Evolutionary conservation across 2,113 vertebrate genomes (phyloP).

Genomic region (Channa argus): DNA sequence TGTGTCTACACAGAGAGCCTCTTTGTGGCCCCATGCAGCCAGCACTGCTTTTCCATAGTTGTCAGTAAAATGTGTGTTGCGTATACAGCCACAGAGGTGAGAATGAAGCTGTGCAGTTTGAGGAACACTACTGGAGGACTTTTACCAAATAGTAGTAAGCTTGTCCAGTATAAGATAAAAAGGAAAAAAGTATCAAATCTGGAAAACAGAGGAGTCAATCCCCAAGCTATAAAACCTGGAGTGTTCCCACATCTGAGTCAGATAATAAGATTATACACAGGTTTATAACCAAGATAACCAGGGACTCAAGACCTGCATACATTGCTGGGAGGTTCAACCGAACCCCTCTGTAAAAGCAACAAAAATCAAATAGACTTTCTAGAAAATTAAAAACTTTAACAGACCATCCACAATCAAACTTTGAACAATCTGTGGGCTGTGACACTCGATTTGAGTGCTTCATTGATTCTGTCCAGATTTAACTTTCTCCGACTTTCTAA

Average conservation of each 20-base stretch:
- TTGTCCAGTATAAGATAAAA: not conserved
- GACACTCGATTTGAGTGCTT: too few relatives aligned
- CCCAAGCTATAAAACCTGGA: conserved; percentile 1
- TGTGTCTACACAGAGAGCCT: conserved; percentile 63
- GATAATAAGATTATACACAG: conserved; percentile 12
- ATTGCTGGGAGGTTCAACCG: too few relatives aligned
- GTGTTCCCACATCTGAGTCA: not conserved
- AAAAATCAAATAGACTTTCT: too few relatives aligned
- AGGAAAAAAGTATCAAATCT: too few relatives aligned
- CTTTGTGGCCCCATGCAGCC: conserved; percentile 59
- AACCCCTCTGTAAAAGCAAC: too few relatives aligned
- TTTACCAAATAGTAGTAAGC: conserved; percentile 13
- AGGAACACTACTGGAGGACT: conserved; percentile 8
- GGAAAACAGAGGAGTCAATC: not conserved
- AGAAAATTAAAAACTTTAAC: too few relatives aligned
- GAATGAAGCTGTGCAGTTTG: conserved; percentile 21
- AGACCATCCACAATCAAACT: too few relatives aligned
- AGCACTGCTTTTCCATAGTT: conserved; percentile 68
- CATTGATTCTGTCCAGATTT: too few relatives aligned
- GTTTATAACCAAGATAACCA: conserved; percentile 9
- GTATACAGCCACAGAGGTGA: conserved; percentile 45
- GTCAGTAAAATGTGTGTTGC: conserved; percentile 62
- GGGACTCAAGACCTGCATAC: too few relatives aligned
- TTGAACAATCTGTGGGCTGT: too few relatives aligned
- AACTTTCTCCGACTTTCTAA: too few relatives aligned